Evolutionary conservation across 2,797 vertebrate genomes (phyloP).

Genomic region (Ambastaia sidthimunki): DNA sequence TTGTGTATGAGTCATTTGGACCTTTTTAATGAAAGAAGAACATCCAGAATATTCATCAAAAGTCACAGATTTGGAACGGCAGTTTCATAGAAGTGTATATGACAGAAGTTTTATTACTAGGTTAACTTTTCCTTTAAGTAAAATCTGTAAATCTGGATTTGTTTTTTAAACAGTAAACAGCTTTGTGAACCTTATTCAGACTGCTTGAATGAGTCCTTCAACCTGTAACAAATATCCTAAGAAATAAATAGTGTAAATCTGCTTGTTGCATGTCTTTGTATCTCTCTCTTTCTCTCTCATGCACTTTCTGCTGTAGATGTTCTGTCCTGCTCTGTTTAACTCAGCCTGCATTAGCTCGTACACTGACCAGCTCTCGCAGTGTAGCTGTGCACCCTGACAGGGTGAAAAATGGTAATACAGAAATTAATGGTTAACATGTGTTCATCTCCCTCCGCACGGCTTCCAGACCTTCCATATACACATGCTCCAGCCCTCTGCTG

Average conservation of each 20-base stretch:
- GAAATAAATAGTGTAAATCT: not conserved
- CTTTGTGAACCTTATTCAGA: too few species aligned
- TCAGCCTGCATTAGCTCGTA: constrained; percentile 85
- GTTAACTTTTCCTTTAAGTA: too few species aligned
- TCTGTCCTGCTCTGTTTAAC: constrained; percentile 81
- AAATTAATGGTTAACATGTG: constrained; percentile 91
- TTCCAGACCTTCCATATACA: constrained; percentile 53
- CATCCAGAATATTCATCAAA: not conserved
- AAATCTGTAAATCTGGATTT: too few species aligned
- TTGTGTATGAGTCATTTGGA: not conserved
- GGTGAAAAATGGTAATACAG: constrained; percentile 92
- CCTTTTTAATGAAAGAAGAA: not conserved
- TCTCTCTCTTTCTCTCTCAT: not conserved
- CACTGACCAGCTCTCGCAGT: constrained; percentile 83
- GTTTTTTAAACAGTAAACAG: too few species aligned
- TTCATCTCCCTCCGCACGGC: constrained; percentile 69
- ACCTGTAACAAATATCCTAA: not conserved
- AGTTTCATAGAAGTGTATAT: not conserved
- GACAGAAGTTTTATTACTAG: not conserved
- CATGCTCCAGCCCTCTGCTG: constrained; percentile 69
- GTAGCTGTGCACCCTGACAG: constrained; percentile 82
- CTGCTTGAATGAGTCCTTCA: too few species aligned
- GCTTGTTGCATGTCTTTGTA: not conserved
- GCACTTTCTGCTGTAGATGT: constrained; percentile 60
- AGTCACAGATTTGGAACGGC: not conserved